These are phyloP conservation scores for Drosophila aldrichi DNA, from an alignment of 2,888 invertebrate genomes.

Conservation along the genomic window DNA sequence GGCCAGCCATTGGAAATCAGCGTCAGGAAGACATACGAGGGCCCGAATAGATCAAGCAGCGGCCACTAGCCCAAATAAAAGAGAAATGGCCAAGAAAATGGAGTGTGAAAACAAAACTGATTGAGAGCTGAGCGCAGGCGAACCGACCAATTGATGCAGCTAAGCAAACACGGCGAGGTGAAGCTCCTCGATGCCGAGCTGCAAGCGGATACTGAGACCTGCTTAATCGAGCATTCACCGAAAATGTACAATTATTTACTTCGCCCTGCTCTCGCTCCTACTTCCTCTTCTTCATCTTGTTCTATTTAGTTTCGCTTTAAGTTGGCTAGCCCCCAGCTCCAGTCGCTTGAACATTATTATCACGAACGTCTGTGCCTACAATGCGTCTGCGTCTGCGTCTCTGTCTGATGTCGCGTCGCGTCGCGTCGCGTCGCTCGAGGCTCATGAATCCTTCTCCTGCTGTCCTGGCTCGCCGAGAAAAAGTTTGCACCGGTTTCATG, in stretches of 20 bases:
- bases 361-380: conserved; percentile 51
- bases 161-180: conserved; percentile 46
- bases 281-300: not conserved
- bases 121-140: conserved; percentile 53
- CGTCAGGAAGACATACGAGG: conserved; percentile 42
- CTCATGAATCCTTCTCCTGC: conserved; percentile 41
- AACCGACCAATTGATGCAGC: conserved; percentile 53
- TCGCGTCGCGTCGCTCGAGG: conserved; percentile 54
- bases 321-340: not conserved
- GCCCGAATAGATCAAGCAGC: conserved; percentile 57
- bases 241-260: not conserved
- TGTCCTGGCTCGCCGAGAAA: not conserved
- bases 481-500: conserved; percentile 69
- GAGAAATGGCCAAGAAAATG: conserved; percentile 60
- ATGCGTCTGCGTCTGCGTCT: conserved; percentile 6
- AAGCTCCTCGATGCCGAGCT: conserved; percentile 4
- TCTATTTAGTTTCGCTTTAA: conserved; percentile 13
- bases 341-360: conserved; percentile 63
- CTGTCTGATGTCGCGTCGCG: conserved; percentile 42
- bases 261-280: not conserved
- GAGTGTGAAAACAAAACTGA: conserved; percentile 74
- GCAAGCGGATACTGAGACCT: conserved; percentile 3
- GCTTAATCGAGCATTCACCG: conserved; percentile 5
- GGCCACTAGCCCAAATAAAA: conserved; percentile 12
- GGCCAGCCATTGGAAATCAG: conserved; percentile 58